Percentiles rank a stretch among this genome's conserved stretches.
These are phyloP conservation scores for Andrena fulva DNA, from an alignment of 2,888 invertebrate genomes.

Conservation along the genomic window DNA sequence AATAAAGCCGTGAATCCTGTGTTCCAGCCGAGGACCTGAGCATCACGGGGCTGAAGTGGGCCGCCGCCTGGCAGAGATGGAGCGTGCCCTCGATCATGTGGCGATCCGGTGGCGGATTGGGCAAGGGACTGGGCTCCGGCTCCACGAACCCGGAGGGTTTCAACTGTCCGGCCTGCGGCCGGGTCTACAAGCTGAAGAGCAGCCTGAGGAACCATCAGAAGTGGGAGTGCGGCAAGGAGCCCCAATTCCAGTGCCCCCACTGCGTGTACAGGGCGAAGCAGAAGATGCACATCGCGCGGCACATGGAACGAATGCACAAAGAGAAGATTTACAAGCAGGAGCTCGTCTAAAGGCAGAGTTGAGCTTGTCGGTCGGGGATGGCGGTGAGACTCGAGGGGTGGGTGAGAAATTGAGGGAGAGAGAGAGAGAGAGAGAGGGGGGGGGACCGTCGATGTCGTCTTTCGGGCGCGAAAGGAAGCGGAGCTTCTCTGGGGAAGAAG, in stretches of 20 bases:
- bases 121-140: slow-evolving; percentile 79
- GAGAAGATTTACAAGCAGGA: slow-evolving; percentile 84
- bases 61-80: slow-evolving; percentile 88
- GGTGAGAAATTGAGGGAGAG: slow-evolving; percentile 1
- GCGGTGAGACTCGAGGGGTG: slow-evolving; percentile 12
- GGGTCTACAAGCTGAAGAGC: slow-evolving; percentile 94
- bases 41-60: slow-evolving; percentile 89
- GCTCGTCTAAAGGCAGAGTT: slow-evolving; percentile 76
- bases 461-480: slow-evolving; percentile 34
- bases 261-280: slow-evolving; percentile 84
- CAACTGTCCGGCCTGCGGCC: slow-evolving; percentile 93
- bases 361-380: slow-evolving; percentile 4
- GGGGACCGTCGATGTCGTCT: slow-evolving; percentile 58
- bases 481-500: background rate
- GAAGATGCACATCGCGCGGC: slow-evolving; percentile 85
- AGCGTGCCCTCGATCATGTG: slow-evolving; percentile 84
- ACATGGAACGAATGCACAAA: slow-evolving; percentile 86
- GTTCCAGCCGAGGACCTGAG: slow-evolving; percentile 90
- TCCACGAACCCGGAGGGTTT: slow-evolving; percentile 86
- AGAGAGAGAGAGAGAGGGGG: slow-evolving; percentile 8
- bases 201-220: slow-evolving; percentile 86
- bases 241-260: slow-evolving; percentile 84
- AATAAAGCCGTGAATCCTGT: slow-evolving; percentile 81
- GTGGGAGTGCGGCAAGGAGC: slow-evolving; percentile 85
- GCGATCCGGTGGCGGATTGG: slow-evolving; percentile 81